Percentiles rank a stretch among this genome's conserved stretches.
Conservation (phyloP, 2,888 invertebrate species). For the Iphiclides podalirius region DNA sequence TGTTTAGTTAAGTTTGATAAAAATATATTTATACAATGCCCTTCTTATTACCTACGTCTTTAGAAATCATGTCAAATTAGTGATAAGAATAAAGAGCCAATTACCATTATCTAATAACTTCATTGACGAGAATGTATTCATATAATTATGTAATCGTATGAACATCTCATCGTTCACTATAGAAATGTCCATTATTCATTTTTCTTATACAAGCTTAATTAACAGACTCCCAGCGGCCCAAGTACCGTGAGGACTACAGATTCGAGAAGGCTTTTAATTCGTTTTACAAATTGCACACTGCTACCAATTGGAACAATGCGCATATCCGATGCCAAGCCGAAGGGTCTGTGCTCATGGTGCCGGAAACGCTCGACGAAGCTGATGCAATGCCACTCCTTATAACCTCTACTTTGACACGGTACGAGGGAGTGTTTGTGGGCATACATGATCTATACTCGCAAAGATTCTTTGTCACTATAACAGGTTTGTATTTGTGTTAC, state of each 20-base stretch:
- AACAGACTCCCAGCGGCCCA: conserved; percentile 41
- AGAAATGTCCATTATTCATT: too few relatives aligned
- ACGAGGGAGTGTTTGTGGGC: conserved; percentile 45
- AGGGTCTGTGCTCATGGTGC: conserved; percentile 43
- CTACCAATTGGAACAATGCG: conserved; percentile 40
- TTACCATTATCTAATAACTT: too few relatives aligned
- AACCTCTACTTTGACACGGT: conserved; percentile 36
- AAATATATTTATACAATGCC: too few relatives aligned
- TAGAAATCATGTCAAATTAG: too few relatives aligned
- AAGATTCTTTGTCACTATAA: conserved; percentile 43
- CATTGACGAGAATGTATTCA: too few relatives aligned
- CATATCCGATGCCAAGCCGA: conserved; percentile 48
- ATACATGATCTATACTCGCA: conserved; percentile 50
- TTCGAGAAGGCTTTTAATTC: conserved; percentile 47
- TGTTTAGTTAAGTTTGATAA: too few relatives aligned
- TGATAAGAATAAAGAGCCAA: too few relatives aligned
- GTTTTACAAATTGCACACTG: conserved; percentile 47
- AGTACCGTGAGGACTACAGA: conserved; percentile 45
- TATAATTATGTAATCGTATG: too few relatives aligned
- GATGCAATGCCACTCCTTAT: conserved; percentile 43
- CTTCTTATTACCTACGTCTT: too few relatives aligned
- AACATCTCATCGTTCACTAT: too few relatives aligned
- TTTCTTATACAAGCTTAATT: not conserved
- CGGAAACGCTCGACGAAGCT: conserved; percentile 46
- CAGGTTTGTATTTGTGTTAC: conserved; percentile 34